phyloP scores from a whole-genome alignment of 2,888 invertebrate species.

The Sesamia inferens region DNA sequence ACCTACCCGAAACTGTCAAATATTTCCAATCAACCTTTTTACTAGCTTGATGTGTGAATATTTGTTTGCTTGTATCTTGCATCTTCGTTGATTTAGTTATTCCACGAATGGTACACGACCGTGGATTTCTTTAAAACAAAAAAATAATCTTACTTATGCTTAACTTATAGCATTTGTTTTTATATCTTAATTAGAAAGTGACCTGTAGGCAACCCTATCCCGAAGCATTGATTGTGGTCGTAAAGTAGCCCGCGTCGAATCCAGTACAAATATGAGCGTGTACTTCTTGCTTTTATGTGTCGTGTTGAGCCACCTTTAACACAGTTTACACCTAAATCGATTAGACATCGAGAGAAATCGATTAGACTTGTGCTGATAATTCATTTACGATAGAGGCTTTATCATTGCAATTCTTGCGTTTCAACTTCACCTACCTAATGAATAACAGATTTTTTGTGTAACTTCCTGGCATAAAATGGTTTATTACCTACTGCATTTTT shows the following conservation, averaged over 20 bases:
- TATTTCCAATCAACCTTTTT: too few relatives aligned
- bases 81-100: neutral
- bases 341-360: slow-evolving; percentile 87
- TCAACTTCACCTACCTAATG: slow-evolving; percentile 53
- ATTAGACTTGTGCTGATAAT: slow-evolving; percentile 84
- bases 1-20: too few relatives aligned
- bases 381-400: slow-evolving; percentile 79
- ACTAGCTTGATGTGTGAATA: neutral
- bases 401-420: slow-evolving; percentile 75
- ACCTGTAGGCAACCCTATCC: slow-evolving; percentile 60
- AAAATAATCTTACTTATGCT: neutral
- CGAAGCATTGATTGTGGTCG: slow-evolving; percentile 73
- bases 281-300: slow-evolving; percentile 76
- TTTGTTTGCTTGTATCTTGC: neutral
- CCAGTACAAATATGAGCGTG: slow-evolving; percentile 84
- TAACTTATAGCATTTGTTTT: neutral
- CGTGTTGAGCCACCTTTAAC: slow-evolving; percentile 77
- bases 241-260: slow-evolving; percentile 83
- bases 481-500: neutral
- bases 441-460: slow-evolving; percentile 21
- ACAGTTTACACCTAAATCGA: slow-evolving; percentile 88
- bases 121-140: neutral
- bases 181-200: slow-evolving; percentile 9
- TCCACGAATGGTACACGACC: too few relatives aligned
- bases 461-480: slow-evolving; percentile 12